Percentiles rank a stretch among this genome's conserved stretches.
These are phyloP conservation scores for Champsocephalus esox DNA, from an alignment of 2,797 vertebrate genomes.

Conservation along the genomic window DNA sequence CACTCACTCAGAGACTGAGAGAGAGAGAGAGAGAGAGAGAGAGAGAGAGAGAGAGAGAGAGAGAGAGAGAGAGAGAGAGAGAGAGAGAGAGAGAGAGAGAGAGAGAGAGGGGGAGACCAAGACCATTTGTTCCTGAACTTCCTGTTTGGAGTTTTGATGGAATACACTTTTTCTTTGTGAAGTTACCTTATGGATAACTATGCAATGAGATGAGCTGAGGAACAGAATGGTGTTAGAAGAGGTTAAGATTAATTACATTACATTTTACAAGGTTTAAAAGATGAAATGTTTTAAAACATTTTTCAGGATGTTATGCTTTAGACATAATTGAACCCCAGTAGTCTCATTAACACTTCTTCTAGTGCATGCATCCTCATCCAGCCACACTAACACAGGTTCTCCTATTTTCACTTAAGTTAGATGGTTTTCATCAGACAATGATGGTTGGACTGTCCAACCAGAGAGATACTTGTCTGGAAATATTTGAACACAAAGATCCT, in stretches of 20 bases:
- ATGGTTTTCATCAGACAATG: background rate
- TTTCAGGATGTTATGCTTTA: background rate
- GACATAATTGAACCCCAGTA: background rate
- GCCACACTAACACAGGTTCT: background rate
- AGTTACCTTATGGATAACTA: slow-evolving; percentile 12
- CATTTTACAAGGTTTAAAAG: background rate
- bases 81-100: no score
- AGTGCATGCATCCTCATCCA: background rate
- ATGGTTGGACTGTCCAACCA: background rate
- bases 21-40: no score
- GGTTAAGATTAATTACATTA: background rate
- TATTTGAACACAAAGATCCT: background rate
- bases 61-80: no score
- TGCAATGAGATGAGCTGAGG: background rate
- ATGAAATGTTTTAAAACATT: background rate
- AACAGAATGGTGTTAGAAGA: background rate
- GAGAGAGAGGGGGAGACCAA: background rate
- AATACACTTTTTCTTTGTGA: slow-evolving; percentile 2
- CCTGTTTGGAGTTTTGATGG: background rate
- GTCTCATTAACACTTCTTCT: no score
- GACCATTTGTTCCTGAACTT: background rate
- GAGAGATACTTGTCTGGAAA: background rate
- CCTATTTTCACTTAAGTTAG: no score
- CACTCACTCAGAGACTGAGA: no score
- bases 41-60: no score